A percentile compares a stretch with the other conserved stretches of the same genome.
phyloP scores from a whole-genome alignment of 2,113 vertebrate species.

The Scomber colias region DNA sequence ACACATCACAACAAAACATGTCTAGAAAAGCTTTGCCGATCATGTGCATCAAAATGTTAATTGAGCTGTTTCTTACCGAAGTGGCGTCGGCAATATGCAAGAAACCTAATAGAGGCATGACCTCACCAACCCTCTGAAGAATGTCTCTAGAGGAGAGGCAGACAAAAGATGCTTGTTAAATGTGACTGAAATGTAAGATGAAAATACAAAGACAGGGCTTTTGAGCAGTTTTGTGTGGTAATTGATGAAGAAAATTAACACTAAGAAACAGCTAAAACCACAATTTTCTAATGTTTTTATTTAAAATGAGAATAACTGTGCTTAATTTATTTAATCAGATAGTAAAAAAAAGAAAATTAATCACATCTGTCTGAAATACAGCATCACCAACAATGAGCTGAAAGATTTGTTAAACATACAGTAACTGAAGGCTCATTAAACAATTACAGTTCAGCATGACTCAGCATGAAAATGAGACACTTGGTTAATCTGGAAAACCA shows the following conservation, averaged over 20 bases:
- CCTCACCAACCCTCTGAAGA: slow-evolving; percentile 69
- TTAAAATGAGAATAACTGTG: not conserved
- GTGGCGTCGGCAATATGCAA: slow-evolving; percentile 75
- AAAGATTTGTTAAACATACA: slow-evolving; percentile 8
- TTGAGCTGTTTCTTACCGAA: slow-evolving; percentile 70
- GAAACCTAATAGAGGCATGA: slow-evolving; percentile 75
- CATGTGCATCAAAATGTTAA: not conserved
- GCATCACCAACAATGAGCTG: not conserved
- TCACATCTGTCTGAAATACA: not conserved
- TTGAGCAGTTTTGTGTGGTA: too few species aligned
- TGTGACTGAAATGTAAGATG: not conserved
- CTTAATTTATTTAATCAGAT: not conserved
- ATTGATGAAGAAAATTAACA: too few species aligned
- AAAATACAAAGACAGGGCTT: too few species aligned
- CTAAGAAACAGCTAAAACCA: too few species aligned
- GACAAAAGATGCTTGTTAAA: not conserved
- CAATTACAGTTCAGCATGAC: not conserved
- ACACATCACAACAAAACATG: too few species aligned
- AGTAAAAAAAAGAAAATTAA: not conserved
- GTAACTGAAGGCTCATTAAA: slow-evolving; percentile 15
- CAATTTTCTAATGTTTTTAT: too few species aligned
- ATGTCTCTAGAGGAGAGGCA: slow-evolving; percentile 73
- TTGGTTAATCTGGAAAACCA: not conserved
- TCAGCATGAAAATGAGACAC: not conserved
- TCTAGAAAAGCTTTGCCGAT: not conserved